A percentile compares a stretch with the other conserved stretches of the same genome.
Evolutionary conservation across 1,140 invertebrate genomes (phyloP).

Genomic region (Orchesella cincta): DNA sequence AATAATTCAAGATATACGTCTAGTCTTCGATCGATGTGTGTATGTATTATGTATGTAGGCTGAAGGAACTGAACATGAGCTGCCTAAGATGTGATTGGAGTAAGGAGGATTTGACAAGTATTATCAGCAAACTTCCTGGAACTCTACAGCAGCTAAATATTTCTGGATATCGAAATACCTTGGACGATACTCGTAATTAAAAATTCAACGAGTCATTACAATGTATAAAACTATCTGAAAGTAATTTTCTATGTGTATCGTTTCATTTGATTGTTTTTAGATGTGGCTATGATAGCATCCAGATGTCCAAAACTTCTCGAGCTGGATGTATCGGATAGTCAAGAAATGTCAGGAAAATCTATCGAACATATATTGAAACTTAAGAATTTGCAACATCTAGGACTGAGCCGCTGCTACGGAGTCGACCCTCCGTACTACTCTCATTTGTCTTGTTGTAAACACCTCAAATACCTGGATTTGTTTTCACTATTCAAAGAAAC

Average conservation of each 20-base stretch:
- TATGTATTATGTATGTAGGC: constrained; percentile 21
- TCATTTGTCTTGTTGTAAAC: constrained; percentile 32
- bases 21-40: no score
- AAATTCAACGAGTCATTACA: constrained; percentile 1
- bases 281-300: constrained; percentile 8
- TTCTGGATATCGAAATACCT: constrained; percentile 29
- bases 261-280: constrained; percentile 22
- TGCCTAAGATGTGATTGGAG: constrained; percentile 37
- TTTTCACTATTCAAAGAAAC: constrained; percentile 71
- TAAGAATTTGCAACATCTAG: constrained; percentile 74
- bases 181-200: constrained; percentile 31
- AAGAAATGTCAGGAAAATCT: constrained; percentile 34
- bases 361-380: constrained; percentile 55
- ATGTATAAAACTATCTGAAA: not conserved
- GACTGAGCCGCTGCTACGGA: constrained; percentile 79
- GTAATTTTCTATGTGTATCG: not conserved
- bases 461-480: constrained; percentile 71
- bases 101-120: constrained; percentile 23
- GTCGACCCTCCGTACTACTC: constrained; percentile 65
- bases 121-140: constrained; percentile 27
- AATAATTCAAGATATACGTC: no score
- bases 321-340: constrained; percentile 44
- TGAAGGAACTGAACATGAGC: constrained; percentile 42
- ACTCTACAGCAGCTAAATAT: constrained; percentile 39
- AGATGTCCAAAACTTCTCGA: constrained; percentile 29